A percentile compares a stretch with the other conserved stretches of the same genome.
These are phyloP conservation scores for Drosophila pruinosa DNA, from an alignment of 1,140 invertebrate species.

Conservation along the genomic window DNA sequence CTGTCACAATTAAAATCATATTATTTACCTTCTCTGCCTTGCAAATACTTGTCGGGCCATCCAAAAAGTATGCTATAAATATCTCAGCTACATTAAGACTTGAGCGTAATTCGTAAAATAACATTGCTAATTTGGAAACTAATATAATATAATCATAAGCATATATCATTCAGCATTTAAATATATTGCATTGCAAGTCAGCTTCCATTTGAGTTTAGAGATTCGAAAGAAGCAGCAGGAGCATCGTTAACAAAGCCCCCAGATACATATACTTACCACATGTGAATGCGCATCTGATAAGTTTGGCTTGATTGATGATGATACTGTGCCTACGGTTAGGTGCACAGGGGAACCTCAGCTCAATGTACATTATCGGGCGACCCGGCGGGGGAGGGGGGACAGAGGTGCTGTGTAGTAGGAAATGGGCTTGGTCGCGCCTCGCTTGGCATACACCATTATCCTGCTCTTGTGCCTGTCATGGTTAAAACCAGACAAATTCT, in stretches of 20 bases:
- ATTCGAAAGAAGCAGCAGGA: not conserved
- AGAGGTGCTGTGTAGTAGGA: constrained; percentile 11
- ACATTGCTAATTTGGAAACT: not conserved
- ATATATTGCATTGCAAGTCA: constrained; percentile 11
- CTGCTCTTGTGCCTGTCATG: constrained; percentile 56
- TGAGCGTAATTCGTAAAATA: not conserved
- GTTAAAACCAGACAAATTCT: constrained; percentile 62
- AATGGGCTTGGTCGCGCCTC: constrained; percentile 44
- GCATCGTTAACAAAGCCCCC: constrained; percentile 49
- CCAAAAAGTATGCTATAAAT: not conserved
- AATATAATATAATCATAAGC: not conserved
- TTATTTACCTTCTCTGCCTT: too few relatives aligned
- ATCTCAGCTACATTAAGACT: too few relatives aligned
- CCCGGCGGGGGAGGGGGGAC: too few relatives aligned
- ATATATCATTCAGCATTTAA: not conserved
- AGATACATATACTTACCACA: constrained; percentile 27
- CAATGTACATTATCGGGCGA: constrained; percentile 9
- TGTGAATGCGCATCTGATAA: constrained; percentile 71
- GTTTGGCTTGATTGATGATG: constrained; percentile 70
- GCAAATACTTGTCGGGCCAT: not conserved
- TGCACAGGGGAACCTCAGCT: constrained; percentile 5
- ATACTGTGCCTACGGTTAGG: constrained; percentile 50
- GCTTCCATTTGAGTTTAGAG: not conserved
- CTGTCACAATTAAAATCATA: too few relatives aligned
- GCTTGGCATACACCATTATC: constrained; percentile 58